phyloP scores from a whole-genome alignment of 2,888 invertebrate species.

The Ceraclea dissimilis region DNA sequence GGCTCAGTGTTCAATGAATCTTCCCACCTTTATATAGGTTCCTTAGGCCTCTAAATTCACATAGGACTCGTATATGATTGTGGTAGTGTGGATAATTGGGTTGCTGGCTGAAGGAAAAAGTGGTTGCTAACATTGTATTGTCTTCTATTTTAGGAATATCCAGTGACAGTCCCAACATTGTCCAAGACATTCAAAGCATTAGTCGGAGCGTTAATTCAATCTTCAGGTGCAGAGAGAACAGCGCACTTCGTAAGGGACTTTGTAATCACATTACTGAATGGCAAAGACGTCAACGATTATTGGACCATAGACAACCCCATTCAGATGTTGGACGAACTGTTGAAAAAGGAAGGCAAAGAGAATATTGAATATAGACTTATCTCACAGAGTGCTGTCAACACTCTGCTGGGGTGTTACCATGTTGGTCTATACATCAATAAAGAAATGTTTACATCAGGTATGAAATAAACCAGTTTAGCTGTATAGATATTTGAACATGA shows the following conservation, averaged over 20 bases:
- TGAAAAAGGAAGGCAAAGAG: conserved; percentile 51
- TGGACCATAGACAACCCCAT: conserved; percentile 79
- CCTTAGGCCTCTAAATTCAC: too few species aligned
- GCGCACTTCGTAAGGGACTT: conserved; percentile 79
- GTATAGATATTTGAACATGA: conserved; percentile 28
- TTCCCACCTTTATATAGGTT: too few species aligned
- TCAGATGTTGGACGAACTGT: conserved; percentile 56
- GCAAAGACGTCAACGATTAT: conserved; percentile 75
- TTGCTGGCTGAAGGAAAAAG: too few species aligned
- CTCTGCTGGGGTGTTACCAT: conserved; percentile 76
- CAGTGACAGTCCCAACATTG: conserved; percentile 55
- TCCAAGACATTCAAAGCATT: conserved; percentile 74
- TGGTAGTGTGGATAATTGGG: too few species aligned
- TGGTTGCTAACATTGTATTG: too few species aligned
- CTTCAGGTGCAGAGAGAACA: conserved; percentile 57
- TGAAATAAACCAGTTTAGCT: background rate
- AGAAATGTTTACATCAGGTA: conserved; percentile 74
- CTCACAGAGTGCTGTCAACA: conserved; percentile 67
- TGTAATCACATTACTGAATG: conserved; percentile 76
- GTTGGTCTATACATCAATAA: conserved; percentile 83
- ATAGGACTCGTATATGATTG: too few species aligned
- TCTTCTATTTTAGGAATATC: conserved; percentile 62
- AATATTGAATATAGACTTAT: conserved; percentile 74
- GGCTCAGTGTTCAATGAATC: too few species aligned
- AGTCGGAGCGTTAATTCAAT: conserved; percentile 65